Percentiles rank a stretch among this genome's conserved stretches.
Evolutionary conservation across 2,888 invertebrate genomes (phyloP).

Genomic region (Nomada flava): DNA sequence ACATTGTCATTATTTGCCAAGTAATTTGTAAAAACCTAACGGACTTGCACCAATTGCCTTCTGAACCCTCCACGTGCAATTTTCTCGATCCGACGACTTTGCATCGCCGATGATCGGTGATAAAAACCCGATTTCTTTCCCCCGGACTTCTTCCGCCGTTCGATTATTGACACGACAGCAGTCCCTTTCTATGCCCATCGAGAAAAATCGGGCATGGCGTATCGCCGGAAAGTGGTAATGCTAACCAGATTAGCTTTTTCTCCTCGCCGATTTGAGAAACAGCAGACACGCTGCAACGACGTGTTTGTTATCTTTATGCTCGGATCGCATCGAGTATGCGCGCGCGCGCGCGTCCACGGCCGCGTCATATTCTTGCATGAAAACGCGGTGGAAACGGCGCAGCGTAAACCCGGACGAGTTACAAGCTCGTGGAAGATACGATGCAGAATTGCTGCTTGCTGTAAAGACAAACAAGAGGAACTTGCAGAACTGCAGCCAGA

Average conservation of each 20-base stretch:
- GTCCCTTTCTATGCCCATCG: neutral
- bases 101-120: neutral
- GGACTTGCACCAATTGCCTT: no score
- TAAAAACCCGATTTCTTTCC: neutral
- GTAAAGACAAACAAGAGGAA: conserved; percentile 59
- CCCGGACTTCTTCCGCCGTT: neutral
- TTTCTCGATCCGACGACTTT: neutral
- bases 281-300: conserved; percentile 66
- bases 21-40: no score
- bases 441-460: conserved; percentile 73
- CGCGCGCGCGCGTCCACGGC: conserved; percentile 16
- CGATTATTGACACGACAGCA: conserved; percentile 26
- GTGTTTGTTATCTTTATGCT: conserved; percentile 78
- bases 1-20: no score
- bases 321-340: conserved; percentile 65
- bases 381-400: conserved; percentile 61
- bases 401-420: conserved; percentile 75
- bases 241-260: conserved; percentile 71
- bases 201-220: conserved; percentile 24
- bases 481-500: conserved; percentile 1
- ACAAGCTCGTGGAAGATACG: conserved; percentile 75
- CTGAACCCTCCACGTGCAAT: no score
- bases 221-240: conserved; percentile 56
- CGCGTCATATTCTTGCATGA: conserved; percentile 65
- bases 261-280: conserved; percentile 68